Percentiles rank a stretch among this genome's conserved stretches.
phyloP scores from a whole-genome alignment of 2,797 vertebrate genomes.

The Glossophaga mutica region DNA sequence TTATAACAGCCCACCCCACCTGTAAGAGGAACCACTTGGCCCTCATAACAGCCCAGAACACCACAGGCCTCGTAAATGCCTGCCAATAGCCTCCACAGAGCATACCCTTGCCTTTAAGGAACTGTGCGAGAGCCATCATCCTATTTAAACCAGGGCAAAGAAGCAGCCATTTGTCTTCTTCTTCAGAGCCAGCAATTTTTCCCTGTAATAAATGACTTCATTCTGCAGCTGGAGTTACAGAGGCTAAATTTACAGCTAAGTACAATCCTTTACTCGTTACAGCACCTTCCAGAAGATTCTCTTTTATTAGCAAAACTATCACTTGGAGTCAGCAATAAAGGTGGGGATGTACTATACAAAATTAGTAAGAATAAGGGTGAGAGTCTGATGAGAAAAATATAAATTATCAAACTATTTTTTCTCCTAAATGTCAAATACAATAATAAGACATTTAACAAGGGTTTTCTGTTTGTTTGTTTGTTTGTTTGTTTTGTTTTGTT shows the following conservation, averaged over 20 bases:
- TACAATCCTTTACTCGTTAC: conserved; percentile 26
- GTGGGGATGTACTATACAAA: background rate
- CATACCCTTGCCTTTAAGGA: background rate
- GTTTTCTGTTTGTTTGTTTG: background rate
- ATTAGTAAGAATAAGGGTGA: background rate
- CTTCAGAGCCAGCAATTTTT: conserved; percentile 21
- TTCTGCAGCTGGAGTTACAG: conserved; percentile 39
- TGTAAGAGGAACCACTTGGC: background rate
- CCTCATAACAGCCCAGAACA: background rate
- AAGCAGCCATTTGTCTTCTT: conserved; percentile 26
- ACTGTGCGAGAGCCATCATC: background rate
- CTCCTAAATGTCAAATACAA: background rate
- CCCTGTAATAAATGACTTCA: conserved; percentile 52
- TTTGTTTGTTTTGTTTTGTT: background rate
- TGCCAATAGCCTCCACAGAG: background rate
- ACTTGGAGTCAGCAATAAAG: conserved; percentile 49
- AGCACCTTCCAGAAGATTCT: conserved; percentile 41
- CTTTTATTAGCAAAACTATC: conserved; percentile 62
- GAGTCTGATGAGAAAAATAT: background rate
- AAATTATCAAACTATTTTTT: background rate
- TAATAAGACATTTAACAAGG: background rate
- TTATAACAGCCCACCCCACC: background rate
- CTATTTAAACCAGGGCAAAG: conserved; percentile 7
- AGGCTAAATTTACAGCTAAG: conserved; percentile 48
- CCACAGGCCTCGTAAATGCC: background rate